phyloP scores from a whole-genome alignment of 2,797 vertebrate species.

The Phoxinus dragarum region DNA sequence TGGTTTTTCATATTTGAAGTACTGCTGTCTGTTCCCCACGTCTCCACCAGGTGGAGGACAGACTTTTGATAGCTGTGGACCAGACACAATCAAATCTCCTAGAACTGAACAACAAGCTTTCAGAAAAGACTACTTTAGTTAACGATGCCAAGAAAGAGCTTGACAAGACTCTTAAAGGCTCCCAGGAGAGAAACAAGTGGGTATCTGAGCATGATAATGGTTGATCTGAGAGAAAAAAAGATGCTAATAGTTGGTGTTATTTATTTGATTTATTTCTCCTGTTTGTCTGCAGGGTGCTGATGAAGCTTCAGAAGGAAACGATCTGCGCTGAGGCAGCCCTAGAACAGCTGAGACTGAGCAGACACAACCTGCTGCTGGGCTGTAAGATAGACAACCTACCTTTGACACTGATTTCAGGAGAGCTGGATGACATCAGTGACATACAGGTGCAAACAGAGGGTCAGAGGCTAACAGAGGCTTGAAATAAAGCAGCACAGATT shows the following conservation, averaged over 20 bases:
- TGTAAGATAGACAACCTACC: constrained; percentile 89
- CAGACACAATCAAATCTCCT: constrained; percentile 74
- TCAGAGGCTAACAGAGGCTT: no score
- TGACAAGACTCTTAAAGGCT: constrained; percentile 77
- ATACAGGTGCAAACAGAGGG: constrained; percentile 77
- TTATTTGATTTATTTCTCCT: not conserved
- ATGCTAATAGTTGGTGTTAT: not conserved
- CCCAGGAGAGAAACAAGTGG: constrained; percentile 83
- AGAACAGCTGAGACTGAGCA: constrained; percentile 83
- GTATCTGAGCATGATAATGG: not conserved
- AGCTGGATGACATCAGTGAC: constrained; percentile 87
- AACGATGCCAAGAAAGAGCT: constrained; percentile 77
- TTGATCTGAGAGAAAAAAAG: not conserved
- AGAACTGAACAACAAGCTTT: constrained; percentile 75
- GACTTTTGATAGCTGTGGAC: constrained; percentile 77
- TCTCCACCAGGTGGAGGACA: constrained; percentile 82
- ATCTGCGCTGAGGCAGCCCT: constrained; percentile 78
- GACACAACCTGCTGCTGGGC: constrained; percentile 88
- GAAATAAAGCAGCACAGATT: not conserved
- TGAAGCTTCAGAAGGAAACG: constrained; percentile 83
- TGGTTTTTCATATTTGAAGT: not conserved
- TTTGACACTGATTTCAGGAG: constrained; percentile 83
- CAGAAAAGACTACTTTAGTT: constrained; percentile 75
- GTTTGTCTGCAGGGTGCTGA: constrained; percentile 76
- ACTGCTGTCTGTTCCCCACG: not conserved